These are phyloP conservation scores for Phymanthus crucifer DNA, from an alignment of 92 coral and sea anemone species.

Conservation along the genomic window DNA sequence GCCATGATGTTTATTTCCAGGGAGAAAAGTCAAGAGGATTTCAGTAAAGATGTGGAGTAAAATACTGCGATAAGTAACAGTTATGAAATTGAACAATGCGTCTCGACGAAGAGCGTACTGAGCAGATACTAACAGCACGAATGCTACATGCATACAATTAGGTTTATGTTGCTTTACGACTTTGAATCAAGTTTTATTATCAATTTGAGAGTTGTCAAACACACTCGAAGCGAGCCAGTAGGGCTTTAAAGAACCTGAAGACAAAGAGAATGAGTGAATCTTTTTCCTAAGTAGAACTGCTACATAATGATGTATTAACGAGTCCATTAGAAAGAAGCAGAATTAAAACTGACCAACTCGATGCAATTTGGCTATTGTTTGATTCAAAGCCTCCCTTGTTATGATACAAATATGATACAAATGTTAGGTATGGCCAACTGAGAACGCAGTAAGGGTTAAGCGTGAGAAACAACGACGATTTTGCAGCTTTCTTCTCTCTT, in stretches of 20 bases:
- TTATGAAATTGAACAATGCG: not conserved
- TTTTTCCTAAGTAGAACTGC: not conserved
- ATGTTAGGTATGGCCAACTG: not conserved
- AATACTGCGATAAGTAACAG: not conserved
- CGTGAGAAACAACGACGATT: slow-evolving; percentile 33
- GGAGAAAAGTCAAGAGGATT: not conserved
- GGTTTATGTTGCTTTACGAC: not conserved
- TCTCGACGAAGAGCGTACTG: too few relatives aligned
- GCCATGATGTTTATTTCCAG: not conserved
- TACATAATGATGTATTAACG: not conserved
- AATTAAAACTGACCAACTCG: slow-evolving; percentile 10
- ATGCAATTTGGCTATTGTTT: slow-evolving; percentile 12
- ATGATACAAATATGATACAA: slow-evolving; percentile 24
- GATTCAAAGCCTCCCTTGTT: slow-evolving; percentile 3
- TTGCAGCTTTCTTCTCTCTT: slow-evolving; percentile 4
- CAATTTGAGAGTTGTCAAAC: not conserved
- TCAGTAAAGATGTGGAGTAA: not conserved
- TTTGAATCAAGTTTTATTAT: not conserved
- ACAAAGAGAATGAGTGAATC: not conserved
- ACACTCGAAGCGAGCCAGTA: not conserved
- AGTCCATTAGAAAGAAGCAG: slow-evolving; percentile 22
- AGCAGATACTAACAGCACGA: too few relatives aligned
- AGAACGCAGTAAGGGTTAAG: not conserved
- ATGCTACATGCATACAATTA: not conserved
- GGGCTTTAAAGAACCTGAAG: not conserved